phyloP scores from a whole-genome alignment of 2,113 vertebrate species.

The Phycodurus eques region DNA sequence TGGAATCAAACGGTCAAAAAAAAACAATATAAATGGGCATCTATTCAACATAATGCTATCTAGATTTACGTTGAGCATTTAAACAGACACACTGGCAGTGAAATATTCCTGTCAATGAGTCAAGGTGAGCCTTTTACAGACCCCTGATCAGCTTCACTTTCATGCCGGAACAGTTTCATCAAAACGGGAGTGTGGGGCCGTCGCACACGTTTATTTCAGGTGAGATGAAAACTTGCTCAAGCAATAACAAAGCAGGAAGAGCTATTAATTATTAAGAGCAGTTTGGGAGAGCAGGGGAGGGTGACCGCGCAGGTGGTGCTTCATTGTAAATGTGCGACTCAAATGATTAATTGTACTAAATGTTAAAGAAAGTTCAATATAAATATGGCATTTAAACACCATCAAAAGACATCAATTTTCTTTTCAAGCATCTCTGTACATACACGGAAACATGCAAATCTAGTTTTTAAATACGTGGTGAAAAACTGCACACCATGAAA shows the following conservation, averaged over 20 bases:
- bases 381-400: background rate
- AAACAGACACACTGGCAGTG: constrained; percentile 17
- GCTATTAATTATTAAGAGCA: constrained; percentile 38
- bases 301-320: background rate
- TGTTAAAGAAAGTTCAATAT: no score
- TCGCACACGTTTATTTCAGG: constrained; percentile 36
- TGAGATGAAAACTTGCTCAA: constrained; percentile 32
- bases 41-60: background rate
- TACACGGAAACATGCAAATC: no score
- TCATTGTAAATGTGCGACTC: constrained; percentile 14
- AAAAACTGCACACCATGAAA: no score
- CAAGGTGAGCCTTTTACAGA: constrained; percentile 15
- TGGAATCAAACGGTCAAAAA: background rate
- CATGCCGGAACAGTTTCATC: constrained; percentile 38
- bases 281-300: background rate
- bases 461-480: no score
- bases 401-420: background rate
- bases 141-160: constrained; percentile 28
- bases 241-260: constrained; percentile 14
- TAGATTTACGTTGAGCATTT: background rate
- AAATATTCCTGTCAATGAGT: constrained; percentile 17
- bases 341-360: background rate
- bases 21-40: background rate
- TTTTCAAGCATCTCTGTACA: no score
- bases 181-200: constrained; percentile 15